Evolutionary conservation across 2,113 vertebrate species (phyloP), one percentile per base, ranked within the genome.

Genomic region (Misgurnus mizolepis): DNA sequence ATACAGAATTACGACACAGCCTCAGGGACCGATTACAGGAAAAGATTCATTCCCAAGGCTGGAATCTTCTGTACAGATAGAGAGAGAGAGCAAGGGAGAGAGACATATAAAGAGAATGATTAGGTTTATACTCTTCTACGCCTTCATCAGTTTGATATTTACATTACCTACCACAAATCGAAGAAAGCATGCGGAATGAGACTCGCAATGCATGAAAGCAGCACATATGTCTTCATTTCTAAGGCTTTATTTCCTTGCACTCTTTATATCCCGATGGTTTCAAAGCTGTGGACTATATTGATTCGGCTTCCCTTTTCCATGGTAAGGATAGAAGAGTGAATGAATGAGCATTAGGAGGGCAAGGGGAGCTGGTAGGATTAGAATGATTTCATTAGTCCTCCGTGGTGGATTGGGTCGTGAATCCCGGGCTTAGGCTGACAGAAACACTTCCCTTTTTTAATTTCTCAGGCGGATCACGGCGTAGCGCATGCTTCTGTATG

Each of bases 311-410:
- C 86, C 55, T 80, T 90, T 90, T 89, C 87, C 83, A 80, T 85
- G 83, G 84, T 82, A 85, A 86, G 90, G 86, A 89, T 84, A 87
- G 88, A 90, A 90, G 87, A 91, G 90, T 88, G 87, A 88, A 87
- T 82, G 81, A 88, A 87, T 86, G 80, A 71, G 80, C 79, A 87
- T 78, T 81, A 73, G 78, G 80, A 76, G 80, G 80, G 80, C 62
- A 68, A 85, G 81, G 41, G 47, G 55, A 82, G 80, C 72, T 79
- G 83, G 61, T 66, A 84, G 88, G 87, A 90, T 89, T 89, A 90
- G 83, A 81, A 87, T 92, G 84, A 91, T 90, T 91, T 91, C 85
- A 92, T 90, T 91, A 89, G 82, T 82, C 76, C 83, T 90, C 86
- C 83, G 89, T 81, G 83, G 88, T 78, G 85, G 90, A 86, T 88